Conservation (phyloP, 2,797 vertebrate species). For the Eurystomus glaucurus region DNA sequence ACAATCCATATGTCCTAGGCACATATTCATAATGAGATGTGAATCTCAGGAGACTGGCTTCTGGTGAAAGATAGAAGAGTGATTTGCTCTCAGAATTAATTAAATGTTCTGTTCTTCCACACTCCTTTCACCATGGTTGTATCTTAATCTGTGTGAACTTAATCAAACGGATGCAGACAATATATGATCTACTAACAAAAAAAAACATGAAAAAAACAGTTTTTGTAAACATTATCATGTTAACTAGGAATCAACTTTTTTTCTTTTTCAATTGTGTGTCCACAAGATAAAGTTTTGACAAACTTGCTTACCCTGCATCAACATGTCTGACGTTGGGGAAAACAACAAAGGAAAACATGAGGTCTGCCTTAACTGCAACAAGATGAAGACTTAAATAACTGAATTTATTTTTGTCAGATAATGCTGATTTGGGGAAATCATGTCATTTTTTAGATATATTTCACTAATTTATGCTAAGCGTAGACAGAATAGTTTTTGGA, state of each 20-base stretch:
- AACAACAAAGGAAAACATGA: neutral
- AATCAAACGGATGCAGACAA: neutral
- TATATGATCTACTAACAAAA: neutral
- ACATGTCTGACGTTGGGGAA: neutral
- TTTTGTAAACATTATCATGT: neutral
- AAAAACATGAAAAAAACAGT: neutral
- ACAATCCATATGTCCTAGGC: neutral
- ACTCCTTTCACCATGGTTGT: neutral
- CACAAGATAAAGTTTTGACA: neutral
- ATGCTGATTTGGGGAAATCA: neutral
- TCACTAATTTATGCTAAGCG: neutral
- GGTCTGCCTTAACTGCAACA: neutral
- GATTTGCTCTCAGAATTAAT: neutral
- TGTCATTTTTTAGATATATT: neutral
- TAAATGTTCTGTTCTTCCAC: neutral
- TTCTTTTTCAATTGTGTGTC: fast-evolving
- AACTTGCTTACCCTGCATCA: neutral
- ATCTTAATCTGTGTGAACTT: neutral
- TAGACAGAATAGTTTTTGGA: neutral
- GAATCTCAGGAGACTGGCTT: neutral
- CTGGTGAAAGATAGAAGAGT: neutral
- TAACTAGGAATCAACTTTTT: neutral
- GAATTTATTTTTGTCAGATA: neutral
- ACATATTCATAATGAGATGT: neutral
- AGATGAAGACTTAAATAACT: neutral